These are phyloP conservation scores for Anguilla anguilla DNA, from an alignment of 2,797 vertebrate species.

Conservation along the genomic window DNA sequence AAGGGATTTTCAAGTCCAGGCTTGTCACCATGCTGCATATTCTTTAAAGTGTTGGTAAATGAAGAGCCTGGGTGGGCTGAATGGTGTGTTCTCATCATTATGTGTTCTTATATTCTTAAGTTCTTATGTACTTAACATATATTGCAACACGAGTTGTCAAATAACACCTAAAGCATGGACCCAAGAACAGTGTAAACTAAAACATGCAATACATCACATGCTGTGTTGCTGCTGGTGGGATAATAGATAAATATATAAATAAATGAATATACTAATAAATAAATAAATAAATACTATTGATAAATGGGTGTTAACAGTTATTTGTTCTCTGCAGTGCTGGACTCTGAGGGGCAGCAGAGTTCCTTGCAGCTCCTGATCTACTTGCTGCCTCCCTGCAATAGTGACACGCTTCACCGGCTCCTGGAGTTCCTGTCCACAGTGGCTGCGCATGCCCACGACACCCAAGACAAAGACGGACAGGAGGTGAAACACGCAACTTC, in stretches of 20 bases:
- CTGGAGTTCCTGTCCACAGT: conserved; percentile 91
- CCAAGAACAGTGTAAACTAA: too few species aligned
- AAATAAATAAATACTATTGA: neutral
- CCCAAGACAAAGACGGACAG: conserved; percentile 77
- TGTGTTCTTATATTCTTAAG: neutral
- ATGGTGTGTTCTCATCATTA: neutral
- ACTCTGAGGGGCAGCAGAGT: conserved; percentile 81
- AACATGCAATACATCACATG: too few species aligned
- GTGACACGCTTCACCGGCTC: conserved; percentile 91
- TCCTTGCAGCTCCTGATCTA: conserved; percentile 91
- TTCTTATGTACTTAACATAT: neutral
- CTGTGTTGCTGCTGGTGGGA: too few species aligned
- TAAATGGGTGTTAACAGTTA: neutral
- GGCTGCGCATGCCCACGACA: conserved; percentile 84
- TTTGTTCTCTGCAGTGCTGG: conserved; percentile 74
- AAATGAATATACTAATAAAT: too few species aligned
- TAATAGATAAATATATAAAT: too few species aligned
- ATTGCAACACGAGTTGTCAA: neutral
- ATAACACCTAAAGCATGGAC: neutral
- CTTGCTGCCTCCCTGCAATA: conserved; percentile 95
- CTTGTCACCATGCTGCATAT: neutral
- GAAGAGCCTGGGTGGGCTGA: neutral
- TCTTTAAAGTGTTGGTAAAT: neutral
- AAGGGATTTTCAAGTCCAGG: neutral
- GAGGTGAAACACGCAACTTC: conserved; percentile 68